Evolutionary conservation across 2,888 invertebrate species (phyloP), one percentile per base, ranked within the genome.

Genomic region (Andrena hattorfiana): DNA sequence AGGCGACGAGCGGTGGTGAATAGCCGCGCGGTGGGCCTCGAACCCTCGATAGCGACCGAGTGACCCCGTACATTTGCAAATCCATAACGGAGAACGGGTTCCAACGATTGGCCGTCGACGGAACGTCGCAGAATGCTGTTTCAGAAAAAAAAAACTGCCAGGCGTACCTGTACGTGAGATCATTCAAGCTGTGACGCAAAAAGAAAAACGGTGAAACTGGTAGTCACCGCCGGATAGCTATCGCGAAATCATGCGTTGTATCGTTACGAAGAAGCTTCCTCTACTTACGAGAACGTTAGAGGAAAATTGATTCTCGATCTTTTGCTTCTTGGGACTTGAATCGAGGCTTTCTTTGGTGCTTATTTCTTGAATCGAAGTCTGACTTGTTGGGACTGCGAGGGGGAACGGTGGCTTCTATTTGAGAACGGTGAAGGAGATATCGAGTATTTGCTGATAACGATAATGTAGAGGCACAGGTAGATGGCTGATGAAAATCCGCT

Each of bases 61-160:
- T 85, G 83, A 79, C 81, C 85, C 26, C 60, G 51, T 51, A 59
- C 26, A 79, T 86, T 87, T 83, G 82, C 79, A 77, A 77, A 78
- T 62, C 23, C 49, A 16, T 42, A 51, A 68, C 48, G 42, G 28
- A 42, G 42, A 48, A 48, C 54, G 49, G 32, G 23, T n/a, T 48
- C 51, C 49, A 10, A 16, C 60, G 64, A 64, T 59, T 54, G 63
- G 10, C 26, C 26, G 35, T n/a, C 60, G 64, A 56, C 32, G 49
- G 35, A 60, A 54, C 66, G 42, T 30, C 49, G 63, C 74, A 74
- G 7, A 4, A 54, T 23, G 10, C 10, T 8, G 5, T 49, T 26
- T 2, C 23, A 16, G 32, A 30, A 30, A 54, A 30, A 30, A 54
- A 42, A 75, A 62, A 74, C 26, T 2, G 13, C 48, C 56, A 28